phyloP scores from a whole-genome alignment of 2,113 vertebrate species.

The Morone saxatilis region DNA sequence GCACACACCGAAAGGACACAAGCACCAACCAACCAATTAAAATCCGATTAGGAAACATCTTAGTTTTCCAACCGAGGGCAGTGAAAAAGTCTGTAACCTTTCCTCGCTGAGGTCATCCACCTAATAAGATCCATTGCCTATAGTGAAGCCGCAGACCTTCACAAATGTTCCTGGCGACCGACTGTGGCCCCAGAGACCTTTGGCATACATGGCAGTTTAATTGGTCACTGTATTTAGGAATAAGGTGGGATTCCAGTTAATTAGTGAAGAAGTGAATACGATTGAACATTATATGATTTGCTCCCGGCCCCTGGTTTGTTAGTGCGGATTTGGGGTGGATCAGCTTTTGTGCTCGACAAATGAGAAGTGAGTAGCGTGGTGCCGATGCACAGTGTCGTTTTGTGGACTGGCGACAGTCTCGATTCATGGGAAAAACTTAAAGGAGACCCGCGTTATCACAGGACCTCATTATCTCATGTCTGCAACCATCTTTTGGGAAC shows the following conservation, averaged over 20 bases:
- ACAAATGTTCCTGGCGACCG: conserved; percentile 87
- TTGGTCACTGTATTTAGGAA: conserved; percentile 90
- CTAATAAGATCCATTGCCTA: conserved; percentile 93
- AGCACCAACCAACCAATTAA: conserved; percentile 82
- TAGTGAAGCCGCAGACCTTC: conserved; percentile 87
- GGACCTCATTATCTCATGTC: conserved; percentile 93
- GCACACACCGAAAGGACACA: conserved; percentile 60
- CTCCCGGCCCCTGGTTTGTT: conserved; percentile 89
- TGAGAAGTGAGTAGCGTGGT: conserved; percentile 93
- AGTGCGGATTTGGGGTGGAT: conserved; percentile 90
- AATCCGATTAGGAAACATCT: conserved; percentile 88
- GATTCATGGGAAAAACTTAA: conserved; percentile 90
- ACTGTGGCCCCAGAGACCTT: conserved; percentile 86
- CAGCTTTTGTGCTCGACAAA: conserved; percentile 95
- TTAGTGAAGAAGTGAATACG: conserved; percentile 93
- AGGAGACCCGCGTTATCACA: conserved; percentile 86
- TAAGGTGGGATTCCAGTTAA: conserved; percentile 94
- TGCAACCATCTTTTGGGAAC: conserved; percentile 86
- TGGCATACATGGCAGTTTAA: conserved; percentile 92
- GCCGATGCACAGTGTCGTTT: conserved; percentile 90
- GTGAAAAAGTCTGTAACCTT: conserved; percentile 84
- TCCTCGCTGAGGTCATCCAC: conserved; percentile 80
- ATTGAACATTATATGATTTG: conserved; percentile 91
- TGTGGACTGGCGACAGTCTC: conserved; percentile 91
- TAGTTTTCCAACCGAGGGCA: conserved; percentile 79